Conservation (phyloP, 2,797 vertebrate species). For the Spinus olivaceus region DNA sequence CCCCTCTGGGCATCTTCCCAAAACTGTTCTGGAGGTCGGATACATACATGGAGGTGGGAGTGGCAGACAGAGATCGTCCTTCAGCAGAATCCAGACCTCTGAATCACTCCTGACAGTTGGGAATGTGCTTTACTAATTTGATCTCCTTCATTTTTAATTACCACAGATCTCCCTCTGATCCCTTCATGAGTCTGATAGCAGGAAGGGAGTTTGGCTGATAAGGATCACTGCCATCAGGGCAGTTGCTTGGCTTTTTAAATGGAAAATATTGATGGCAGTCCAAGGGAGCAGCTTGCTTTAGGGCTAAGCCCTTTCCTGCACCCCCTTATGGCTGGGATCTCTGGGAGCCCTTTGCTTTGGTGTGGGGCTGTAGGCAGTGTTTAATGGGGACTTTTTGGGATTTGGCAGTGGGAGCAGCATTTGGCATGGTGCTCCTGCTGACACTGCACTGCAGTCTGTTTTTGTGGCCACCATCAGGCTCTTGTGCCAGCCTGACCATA, state of each 20-base stretch:
- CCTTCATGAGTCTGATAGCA: background rate
- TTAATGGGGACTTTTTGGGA: background rate
- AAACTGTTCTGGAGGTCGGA: background rate
- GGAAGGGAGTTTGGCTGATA: constrained; percentile 2
- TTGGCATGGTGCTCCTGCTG: background rate
- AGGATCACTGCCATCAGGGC: background rate
- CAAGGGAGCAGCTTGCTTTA: background rate
- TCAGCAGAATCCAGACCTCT: background rate
- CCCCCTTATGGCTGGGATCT: background rate
- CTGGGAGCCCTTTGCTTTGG: background rate
- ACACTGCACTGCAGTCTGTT: background rate
- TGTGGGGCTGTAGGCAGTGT: background rate
- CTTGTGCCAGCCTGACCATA: constrained; percentile 21
- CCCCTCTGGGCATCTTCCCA: background rate
- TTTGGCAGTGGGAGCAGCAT: background rate
- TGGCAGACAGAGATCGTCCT: background rate
- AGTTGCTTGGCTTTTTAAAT: background rate
- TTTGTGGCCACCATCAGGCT: background rate
- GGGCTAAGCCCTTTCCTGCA: background rate
- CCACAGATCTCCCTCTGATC: constrained; percentile 3
- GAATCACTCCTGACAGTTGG: background rate
- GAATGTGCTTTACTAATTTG: constrained; percentile 8
- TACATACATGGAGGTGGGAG: background rate
- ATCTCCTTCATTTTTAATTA: constrained; percentile 9
- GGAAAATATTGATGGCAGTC: background rate